Evolutionary conservation across 1,140 invertebrate genomes (phyloP), one percentile per base, ranked within the genome.

Genomic region (Meloidogyne floridensis): DNA sequence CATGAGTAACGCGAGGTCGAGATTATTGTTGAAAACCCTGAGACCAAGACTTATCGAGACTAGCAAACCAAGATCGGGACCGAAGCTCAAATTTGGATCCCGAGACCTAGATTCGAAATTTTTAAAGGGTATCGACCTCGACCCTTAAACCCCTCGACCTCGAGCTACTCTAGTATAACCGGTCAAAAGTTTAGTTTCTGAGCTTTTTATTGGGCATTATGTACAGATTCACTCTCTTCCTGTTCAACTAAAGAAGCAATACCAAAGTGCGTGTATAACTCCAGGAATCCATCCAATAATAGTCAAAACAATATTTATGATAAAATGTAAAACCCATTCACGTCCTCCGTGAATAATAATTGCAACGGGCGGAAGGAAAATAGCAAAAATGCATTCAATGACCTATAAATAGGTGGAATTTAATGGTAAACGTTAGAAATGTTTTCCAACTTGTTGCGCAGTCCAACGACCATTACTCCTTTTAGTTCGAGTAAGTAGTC

Each of bases 221-320:
- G 8, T 51, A 42, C 15, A 72, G 13, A 3, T 43, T 72, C 5
- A 32, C 32, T 47, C 65, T 70, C 10, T 47, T 72, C 11, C 8
- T 42, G 5, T 20, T 82, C 51, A 84, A 4, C 74, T 59, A 56
- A 84, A 83, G 65, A 83, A 83, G 74, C 82, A 83, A 80, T 83
- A 83, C 82, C 82, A 83, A 51, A 83, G 59, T 7, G 83, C 82
- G 75, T 83, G 82, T 56, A 83, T 83, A 20, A 78, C 74, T 32
- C 71, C 82, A 18, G 82, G 82, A 20, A 83, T 65, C 82, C 82
- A 83, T n/a, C 71, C 71, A 11, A 83, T 15, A 73, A 83, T 59
- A 47, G 83, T 85, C 6, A 83, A 53, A 65, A 79, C 77, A 47
- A 79, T 71, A 53, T 80, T 80, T 42, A 80, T 80, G 51, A 80